phyloP scores from a whole-genome alignment of 2,797 vertebrate genomes.

The Gymnopithys bicolor region DNA sequence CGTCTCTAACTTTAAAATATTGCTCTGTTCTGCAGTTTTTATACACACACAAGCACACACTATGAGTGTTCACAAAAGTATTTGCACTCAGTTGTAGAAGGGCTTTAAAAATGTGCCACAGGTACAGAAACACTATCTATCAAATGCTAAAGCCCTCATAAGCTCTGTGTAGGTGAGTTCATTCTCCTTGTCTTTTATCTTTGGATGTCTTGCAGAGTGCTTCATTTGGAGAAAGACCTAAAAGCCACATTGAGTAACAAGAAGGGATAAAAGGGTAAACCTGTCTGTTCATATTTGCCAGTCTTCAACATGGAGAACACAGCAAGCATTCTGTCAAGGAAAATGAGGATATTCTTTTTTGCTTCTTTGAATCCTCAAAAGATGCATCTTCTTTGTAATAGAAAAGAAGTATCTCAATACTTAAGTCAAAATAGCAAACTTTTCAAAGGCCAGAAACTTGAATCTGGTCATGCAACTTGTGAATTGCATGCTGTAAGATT shows the following conservation, averaged over 20 bases:
- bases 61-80: neutral
- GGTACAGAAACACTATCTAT: constrained; percentile 64
- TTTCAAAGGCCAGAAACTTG: constrained; percentile 75
- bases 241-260: constrained; percentile 72
- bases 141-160: constrained; percentile 58
- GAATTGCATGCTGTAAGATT: constrained; percentile 26
- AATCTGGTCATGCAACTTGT: constrained; percentile 24
- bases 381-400: constrained; percentile 72
- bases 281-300: constrained; percentile 68
- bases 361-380: constrained; percentile 77
- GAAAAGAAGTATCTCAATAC: constrained; percentile 74
- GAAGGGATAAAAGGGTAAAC: constrained; percentile 75
- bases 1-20: constrained; percentile 25
- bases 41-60: neutral
- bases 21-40: neutral
- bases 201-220: constrained; percentile 55
- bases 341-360: constrained; percentile 73
- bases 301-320: constrained; percentile 71
- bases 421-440: constrained; percentile 77
- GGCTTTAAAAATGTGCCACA: constrained; percentile 41
- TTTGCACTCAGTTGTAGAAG: constrained; percentile 39
- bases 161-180: constrained; percentile 35
- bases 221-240: constrained; percentile 74
- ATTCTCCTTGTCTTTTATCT: constrained; percentile 69
- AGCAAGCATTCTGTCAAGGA: constrained; percentile 74